Percentiles rank a stretch among this genome's conserved stretches.
These are phyloP conservation scores for Pachyseris speciosa DNA, from an alignment of 64 coral and sea anemone species.

Conservation along the genomic window DNA sequence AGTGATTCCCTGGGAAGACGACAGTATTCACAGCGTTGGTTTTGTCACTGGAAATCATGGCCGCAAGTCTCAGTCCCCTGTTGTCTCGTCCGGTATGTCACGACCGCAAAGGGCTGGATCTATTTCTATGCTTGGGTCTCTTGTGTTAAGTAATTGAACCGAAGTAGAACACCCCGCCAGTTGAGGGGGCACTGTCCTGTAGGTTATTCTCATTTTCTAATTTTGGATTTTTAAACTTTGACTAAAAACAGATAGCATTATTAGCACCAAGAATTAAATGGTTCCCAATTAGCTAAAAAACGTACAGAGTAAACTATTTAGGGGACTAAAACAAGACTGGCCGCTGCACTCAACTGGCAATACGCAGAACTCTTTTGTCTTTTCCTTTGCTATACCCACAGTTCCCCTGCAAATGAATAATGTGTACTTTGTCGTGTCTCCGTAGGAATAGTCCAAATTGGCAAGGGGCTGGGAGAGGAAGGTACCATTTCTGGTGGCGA, in stretches of 20 bases:
- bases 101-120: too few species aligned
- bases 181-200: too few species aligned
- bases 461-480: background rate
- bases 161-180: too few species aligned
- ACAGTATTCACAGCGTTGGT: background rate
- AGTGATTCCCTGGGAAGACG: conserved; percentile 7
- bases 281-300: too few species aligned
- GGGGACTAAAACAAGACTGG: too few species aligned
- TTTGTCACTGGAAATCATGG: conserved; percentile 28
- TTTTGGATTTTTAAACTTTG: too few species aligned
- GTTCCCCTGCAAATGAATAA: background rate
- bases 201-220: too few species aligned
- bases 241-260: too few species aligned
- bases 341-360: too few species aligned
- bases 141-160: background rate
- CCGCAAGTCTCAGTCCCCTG: conserved; percentile 5
- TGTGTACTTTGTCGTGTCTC: background rate
- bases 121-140: background rate
- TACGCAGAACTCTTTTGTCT: too few species aligned
- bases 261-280: too few species aligned
- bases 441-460: conserved; percentile 26
- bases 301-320: too few species aligned
- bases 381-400: background rate
- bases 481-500: background rate
- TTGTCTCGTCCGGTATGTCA: background rate